Conservation (phyloP, 1,140 invertebrate species). For the Trypoxylus dichotomus region DNA sequence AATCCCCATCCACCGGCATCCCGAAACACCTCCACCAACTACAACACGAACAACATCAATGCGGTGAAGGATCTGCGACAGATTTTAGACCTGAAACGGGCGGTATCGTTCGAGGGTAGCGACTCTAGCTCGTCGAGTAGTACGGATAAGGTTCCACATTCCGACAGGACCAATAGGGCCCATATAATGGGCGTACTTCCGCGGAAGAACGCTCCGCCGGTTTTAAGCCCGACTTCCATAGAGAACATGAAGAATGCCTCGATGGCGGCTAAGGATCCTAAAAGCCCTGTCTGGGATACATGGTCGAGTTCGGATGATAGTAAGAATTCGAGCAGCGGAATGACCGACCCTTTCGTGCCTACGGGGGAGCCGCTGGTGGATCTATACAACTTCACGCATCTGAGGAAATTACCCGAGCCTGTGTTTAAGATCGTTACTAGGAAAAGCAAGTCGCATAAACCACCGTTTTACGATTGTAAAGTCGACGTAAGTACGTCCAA, state of each 20-base stretch:
- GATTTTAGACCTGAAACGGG: not conserved
- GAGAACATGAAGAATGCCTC: slow-evolving; percentile 16
- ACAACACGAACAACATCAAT: not conserved
- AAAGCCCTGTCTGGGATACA: not conserved
- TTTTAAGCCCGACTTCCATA: not conserved
- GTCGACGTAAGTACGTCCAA: slow-evolving; percentile 47
- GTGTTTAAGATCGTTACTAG: slow-evolving; percentile 34
- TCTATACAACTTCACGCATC: slow-evolving; percentile 40
- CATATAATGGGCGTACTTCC: not conserved
- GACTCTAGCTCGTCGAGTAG: not conserved
- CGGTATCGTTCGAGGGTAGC: not conserved
- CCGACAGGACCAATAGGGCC: not conserved
- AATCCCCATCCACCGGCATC: not conserved
- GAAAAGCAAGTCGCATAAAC: slow-evolving; percentile 50
- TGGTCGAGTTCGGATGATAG: slow-evolving; percentile 6
- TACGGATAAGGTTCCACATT: not conserved
- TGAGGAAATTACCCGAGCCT: slow-evolving; percentile 42
- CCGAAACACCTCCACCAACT: not conserved
- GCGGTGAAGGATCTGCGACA: not conserved
- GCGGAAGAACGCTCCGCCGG: not conserved
- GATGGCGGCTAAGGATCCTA: not conserved
- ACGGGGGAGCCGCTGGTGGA: slow-evolving; percentile 33
- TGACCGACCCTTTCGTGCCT: not conserved
- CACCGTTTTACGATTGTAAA: slow-evolving; percentile 52
- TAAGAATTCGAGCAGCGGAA: not conserved